Evolutionary conservation across 2,113 vertebrate species (phyloP).

Genomic region (Boleophthalmus pectinirostris): DNA sequence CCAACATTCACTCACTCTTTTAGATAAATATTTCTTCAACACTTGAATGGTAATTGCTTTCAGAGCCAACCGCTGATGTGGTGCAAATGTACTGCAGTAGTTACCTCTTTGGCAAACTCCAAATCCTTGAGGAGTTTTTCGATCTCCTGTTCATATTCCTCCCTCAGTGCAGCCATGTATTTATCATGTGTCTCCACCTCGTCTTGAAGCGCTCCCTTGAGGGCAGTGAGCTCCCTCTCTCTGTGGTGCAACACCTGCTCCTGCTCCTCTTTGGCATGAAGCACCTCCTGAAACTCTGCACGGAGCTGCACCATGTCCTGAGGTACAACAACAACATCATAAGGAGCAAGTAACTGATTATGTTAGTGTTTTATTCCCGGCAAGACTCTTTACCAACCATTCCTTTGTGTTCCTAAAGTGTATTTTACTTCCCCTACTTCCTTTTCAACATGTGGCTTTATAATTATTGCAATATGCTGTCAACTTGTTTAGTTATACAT

Average conservation of each 20-base stretch:
- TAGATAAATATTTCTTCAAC: no score
- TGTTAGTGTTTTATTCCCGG: no score
- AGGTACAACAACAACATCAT: slow-evolving; percentile 5
- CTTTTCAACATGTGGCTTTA: neutral
- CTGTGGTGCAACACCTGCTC: slow-evolving; percentile 84
- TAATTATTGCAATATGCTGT: neutral
- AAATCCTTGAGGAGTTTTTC: slow-evolving; percentile 77
- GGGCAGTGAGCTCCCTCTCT: slow-evolving; percentile 86
- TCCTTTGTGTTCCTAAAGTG: no score
- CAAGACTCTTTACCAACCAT: no score
- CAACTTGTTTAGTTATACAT: neutral
- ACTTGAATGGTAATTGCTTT: no score
- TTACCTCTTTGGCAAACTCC: slow-evolving; percentile 83
- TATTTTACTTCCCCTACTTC: neutral
- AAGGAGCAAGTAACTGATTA: neutral
- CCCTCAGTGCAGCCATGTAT: slow-evolving; percentile 86
- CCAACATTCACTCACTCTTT: no score
- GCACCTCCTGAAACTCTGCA: slow-evolving; percentile 82
- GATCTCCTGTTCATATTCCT: slow-evolving; percentile 83
- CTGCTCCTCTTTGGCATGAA: slow-evolving; percentile 87
- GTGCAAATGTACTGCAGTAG: neutral
- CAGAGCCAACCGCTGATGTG: no score
- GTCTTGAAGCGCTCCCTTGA: slow-evolving; percentile 91
- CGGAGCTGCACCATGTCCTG: slow-evolving; percentile 85
- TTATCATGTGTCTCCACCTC: slow-evolving; percentile 90